These are phyloP conservation scores for Megalurothrips usitatus DNA, from an alignment of 2,888 invertebrate genomes.

Conservation along the genomic window DNA sequence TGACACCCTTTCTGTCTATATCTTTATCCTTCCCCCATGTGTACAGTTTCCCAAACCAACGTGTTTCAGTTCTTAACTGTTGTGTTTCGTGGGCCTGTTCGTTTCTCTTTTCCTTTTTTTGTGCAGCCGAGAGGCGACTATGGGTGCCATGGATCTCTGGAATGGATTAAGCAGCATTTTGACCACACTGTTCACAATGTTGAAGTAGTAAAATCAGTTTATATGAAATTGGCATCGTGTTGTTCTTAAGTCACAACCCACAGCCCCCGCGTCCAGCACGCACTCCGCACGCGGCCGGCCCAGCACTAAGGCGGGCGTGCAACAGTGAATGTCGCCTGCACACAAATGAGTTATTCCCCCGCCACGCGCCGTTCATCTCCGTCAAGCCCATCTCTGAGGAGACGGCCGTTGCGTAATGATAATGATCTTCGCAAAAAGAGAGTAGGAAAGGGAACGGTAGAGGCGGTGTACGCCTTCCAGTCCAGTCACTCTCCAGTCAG, in stretches of 20 bases:
- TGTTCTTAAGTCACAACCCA: neutral
- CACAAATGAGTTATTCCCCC: neutral
- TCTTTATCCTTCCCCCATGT: neutral
- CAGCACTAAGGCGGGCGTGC: too few species aligned
- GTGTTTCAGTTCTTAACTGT: neutral
- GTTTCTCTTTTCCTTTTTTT: neutral
- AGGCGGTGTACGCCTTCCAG: too few species aligned
- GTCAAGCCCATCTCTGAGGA: conserved; percentile 10
- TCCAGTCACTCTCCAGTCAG: too few species aligned
- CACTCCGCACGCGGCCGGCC: neutral
- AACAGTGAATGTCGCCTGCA: neutral
- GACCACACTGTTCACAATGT: conserved; percentile 3
- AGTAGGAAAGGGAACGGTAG: neutral
- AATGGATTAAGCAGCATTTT: conserved; percentile 11
- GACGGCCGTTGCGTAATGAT: neutral
- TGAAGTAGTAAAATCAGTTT: conserved; percentile 18
- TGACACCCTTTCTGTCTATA: neutral
- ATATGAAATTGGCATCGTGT: neutral
- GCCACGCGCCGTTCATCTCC: neutral
- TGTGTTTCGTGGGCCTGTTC: neutral
- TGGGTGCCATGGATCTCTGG: neutral
- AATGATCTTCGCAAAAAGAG: neutral
- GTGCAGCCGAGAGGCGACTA: neutral
- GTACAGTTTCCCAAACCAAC: neutral
- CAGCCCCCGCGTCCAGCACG: neutral